Conservation (phyloP, 2,797 vertebrate species). For the Xerus rutilus region DNA sequence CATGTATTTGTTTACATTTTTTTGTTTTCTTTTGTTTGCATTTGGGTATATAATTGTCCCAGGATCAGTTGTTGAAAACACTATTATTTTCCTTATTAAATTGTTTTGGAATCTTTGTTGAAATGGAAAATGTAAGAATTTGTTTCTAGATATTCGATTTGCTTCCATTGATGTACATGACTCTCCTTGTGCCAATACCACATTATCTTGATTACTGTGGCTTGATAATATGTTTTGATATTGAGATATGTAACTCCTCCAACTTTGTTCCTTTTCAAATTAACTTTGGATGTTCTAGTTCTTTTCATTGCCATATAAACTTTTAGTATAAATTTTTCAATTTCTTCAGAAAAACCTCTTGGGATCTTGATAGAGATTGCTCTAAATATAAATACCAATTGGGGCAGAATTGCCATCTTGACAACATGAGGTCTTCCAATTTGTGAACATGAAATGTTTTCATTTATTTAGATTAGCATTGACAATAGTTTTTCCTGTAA, state of each 20-base stretch:
- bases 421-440: not conserved
- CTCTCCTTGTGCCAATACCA: not conserved
- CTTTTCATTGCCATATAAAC: not conserved
- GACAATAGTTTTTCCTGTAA: not conserved
- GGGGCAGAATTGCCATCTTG: not conserved
- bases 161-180: not conserved
- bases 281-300: not conserved
- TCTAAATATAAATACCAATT: not conserved
- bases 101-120: slow-evolving; percentile 5
- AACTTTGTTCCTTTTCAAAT: not conserved
- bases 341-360: not conserved
- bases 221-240: not conserved
- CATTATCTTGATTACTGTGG: not conserved
- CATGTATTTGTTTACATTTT: not conserved
- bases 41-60: not conserved
- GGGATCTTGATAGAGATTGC: not conserved
- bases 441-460: not conserved
- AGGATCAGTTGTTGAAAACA: not conserved
- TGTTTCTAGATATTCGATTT: not conserved
- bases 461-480: not conserved
- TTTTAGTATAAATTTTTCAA: not conserved
- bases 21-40: not conserved
- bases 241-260: not conserved
- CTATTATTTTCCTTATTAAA: not conserved
- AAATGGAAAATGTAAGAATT: not conserved